phyloP scores from a whole-genome alignment of 2,113 vertebrate genomes.

The Tetraodon nigroviridis region DNA sequence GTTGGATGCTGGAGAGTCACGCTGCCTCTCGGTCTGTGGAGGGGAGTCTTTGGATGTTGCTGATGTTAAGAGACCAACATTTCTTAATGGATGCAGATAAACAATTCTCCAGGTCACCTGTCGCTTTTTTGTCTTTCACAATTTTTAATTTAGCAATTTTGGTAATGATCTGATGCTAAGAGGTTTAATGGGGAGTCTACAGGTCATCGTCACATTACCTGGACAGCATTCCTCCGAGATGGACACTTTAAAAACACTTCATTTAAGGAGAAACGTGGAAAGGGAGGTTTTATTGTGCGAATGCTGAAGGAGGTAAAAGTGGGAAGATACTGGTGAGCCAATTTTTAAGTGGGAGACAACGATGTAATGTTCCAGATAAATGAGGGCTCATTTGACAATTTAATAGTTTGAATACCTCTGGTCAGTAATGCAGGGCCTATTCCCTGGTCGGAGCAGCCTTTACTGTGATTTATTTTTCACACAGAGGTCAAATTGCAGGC shows the following conservation, averaged over 20 bases:
- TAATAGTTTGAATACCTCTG: slow-evolving; percentile 8
- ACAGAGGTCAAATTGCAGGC: slow-evolving; percentile 49
- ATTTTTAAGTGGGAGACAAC: slow-evolving; percentile 20
- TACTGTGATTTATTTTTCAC: slow-evolving; percentile 33
- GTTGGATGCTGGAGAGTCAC: slow-evolving; percentile 51
- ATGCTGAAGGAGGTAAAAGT: slow-evolving; percentile 34
- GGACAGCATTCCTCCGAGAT: slow-evolving; percentile 50
- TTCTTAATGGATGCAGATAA: slow-evolving; percentile 23
- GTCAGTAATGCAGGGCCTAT: neutral
- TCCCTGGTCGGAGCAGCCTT: slow-evolving; percentile 5
- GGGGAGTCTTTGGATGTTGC: slow-evolving; percentile 45
- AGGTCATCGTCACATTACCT: slow-evolving; percentile 55
- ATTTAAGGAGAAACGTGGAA: slow-evolving; percentile 39
- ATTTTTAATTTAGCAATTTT: slow-evolving; percentile 34
- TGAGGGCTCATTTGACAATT: slow-evolving; percentile 37
- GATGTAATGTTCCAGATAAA: slow-evolving; percentile 35
- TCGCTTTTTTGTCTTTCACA: slow-evolving; percentile 9
- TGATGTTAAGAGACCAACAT: slow-evolving; percentile 32
- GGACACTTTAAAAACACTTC: slow-evolving; percentile 37
- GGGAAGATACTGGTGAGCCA: slow-evolving; percentile 21
- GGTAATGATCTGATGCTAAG: slow-evolving; percentile 34
- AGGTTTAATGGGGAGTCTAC: slow-evolving; percentile 47
- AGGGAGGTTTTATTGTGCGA: slow-evolving; percentile 42
- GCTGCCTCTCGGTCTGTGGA: slow-evolving; percentile 44
- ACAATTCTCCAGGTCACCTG: slow-evolving; percentile 25